phyloP scores from a whole-genome alignment of 2,888 invertebrate species.

The Epirrita christyi region DNA sequence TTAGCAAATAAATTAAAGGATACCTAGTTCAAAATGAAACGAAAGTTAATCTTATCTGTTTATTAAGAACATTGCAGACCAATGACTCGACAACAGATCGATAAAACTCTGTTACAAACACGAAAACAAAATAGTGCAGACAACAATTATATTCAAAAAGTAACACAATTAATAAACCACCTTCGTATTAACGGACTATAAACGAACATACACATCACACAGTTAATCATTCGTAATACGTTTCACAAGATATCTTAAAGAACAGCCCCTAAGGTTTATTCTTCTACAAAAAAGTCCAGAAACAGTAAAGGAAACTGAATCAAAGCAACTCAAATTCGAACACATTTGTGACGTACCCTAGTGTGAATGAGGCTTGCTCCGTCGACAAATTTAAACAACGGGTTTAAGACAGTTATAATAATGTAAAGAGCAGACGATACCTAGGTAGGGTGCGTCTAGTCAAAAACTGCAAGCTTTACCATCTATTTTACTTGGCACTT shows the following conservation, averaged over 20 bases:
- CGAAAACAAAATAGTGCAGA: conserved; percentile 77
- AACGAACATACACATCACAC: background rate
- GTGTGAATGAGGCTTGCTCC: background rate
- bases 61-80: conserved; percentile 79
- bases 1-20: background rate
- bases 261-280: no score
- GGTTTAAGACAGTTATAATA: background rate
- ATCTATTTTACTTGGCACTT: no score
- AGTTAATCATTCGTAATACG: no score
- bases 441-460: no score
- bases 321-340: background rate
- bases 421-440: background rate
- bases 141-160: conserved; percentile 78
- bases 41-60: conserved; percentile 66
- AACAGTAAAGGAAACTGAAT: no score
- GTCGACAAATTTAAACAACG: background rate
- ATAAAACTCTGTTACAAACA: conserved; percentile 80
- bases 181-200: background rate
- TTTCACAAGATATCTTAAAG: no score
- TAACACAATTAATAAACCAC: conserved; percentile 48
- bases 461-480: no score
- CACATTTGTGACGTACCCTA: background rate
- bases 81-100: conserved; percentile 71
- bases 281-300: no score
- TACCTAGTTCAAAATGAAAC: conserved; percentile 43